Percentiles rank a stretch among this genome's conserved stretches.
These are phyloP conservation scores for Bergia puertoricense DNA, from an alignment of 92 coral and sea anemone species.

Conservation along the genomic window DNA sequence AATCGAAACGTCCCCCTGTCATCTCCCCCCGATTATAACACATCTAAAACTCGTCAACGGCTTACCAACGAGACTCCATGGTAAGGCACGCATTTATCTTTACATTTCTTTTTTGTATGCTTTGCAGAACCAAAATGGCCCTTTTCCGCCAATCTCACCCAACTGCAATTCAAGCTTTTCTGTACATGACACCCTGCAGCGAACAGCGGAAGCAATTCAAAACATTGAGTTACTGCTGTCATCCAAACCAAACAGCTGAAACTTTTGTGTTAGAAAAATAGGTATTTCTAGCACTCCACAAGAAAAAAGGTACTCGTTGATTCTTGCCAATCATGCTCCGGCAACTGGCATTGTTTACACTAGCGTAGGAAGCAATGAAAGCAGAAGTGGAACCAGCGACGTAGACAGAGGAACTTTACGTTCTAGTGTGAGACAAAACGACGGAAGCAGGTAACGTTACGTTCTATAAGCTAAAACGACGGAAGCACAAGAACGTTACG, in stretches of 20 bases:
- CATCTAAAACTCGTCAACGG: too few species aligned
- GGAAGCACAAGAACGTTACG: too few species aligned
- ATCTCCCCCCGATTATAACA: too few species aligned
- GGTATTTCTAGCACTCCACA: neutral
- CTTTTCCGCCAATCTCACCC: neutral
- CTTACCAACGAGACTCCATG: neutral
- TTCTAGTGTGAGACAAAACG: too few species aligned
- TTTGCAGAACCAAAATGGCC: conserved; percentile 11
- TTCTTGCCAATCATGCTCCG: neutral
- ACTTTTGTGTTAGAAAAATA: neutral
- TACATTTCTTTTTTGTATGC: neutral
- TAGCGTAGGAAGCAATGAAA: too few species aligned
- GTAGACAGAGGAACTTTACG: too few species aligned
- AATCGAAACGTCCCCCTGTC: too few species aligned
- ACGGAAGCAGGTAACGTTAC: too few species aligned
- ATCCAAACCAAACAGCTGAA: conserved; percentile 1
- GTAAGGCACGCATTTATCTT: neutral
- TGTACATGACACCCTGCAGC: conserved; percentile 43
- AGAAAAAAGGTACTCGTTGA: neutral
- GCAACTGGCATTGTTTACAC: too few species aligned
- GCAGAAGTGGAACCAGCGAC: too few species aligned
- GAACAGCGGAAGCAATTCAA: conserved; percentile 49
- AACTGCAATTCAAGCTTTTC: neutral
- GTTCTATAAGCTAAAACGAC: too few species aligned
- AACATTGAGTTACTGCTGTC: conserved; percentile 54